Conservation (phyloP, 2,797 vertebrate genomes). For the Takifugu ocellatus region DNA sequence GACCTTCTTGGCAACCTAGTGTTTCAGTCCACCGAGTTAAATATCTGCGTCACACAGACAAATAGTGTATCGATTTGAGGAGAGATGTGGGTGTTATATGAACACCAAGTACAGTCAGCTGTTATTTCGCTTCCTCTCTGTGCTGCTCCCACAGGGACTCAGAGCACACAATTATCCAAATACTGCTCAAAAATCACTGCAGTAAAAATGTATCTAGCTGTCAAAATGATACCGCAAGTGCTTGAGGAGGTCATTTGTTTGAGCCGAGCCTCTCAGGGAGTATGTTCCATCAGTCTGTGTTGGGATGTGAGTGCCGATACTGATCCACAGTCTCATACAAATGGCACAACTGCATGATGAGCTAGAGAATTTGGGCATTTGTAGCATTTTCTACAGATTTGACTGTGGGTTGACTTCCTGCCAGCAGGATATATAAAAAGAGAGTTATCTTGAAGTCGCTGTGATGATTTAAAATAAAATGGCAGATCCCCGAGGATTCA, state of each 20-base stretch:
- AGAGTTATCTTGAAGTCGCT: too few species aligned
- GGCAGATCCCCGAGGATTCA: too few species aligned
- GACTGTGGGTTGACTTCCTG: conserved; percentile 3
- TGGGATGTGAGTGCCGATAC: too few species aligned
- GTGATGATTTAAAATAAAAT: too few species aligned
- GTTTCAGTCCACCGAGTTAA: conserved; percentile 14
- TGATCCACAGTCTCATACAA: too few species aligned
- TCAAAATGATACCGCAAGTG: background rate
- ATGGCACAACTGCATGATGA: background rate
- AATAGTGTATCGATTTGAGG: conserved; percentile 16
- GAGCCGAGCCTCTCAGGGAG: too few species aligned
- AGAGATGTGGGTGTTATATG: conserved; percentile 36
- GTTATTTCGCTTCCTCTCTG: background rate
- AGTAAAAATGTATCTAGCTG: background rate
- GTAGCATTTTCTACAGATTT: conserved; percentile 1
- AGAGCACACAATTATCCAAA: conserved; percentile 18
- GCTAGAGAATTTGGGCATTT: background rate
- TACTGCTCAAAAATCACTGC: conserved; percentile 3
- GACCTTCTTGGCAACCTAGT: conserved; percentile 2
- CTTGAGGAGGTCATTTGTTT: too few species aligned
- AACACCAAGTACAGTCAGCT: conserved; percentile 32
- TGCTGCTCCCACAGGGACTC: conserved; percentile 34
- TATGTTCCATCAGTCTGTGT: too few species aligned
- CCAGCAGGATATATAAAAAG: background rate
- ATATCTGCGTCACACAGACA: conserved; percentile 38